phyloP scores from a whole-genome alignment of 2,888 invertebrate species.

The Scelioninae gen. 1 region DNA sequence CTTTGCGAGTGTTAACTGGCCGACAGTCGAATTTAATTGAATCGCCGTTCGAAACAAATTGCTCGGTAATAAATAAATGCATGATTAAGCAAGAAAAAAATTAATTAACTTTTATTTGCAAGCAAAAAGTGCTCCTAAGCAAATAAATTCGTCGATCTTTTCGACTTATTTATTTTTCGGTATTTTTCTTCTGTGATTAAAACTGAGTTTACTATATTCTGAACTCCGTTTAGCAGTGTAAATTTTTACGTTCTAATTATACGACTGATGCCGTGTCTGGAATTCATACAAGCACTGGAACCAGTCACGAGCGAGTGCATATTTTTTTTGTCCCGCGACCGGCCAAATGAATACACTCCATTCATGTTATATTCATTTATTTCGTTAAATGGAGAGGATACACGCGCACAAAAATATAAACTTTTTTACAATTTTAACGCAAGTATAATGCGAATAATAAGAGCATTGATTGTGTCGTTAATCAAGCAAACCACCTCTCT shows the following conservation, averaged over 20 bases:
- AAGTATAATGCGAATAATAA: slow-evolving; percentile 47
- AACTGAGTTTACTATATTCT: slow-evolving; percentile 32
- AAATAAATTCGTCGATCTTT: background rate
- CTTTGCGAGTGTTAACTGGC: slow-evolving; percentile 18
- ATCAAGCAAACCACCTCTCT: slow-evolving; percentile 3
- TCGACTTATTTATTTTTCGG: slow-evolving; percentile 16
- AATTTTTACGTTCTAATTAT: slow-evolving; percentile 82
- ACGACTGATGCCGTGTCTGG: slow-evolving; percentile 79
- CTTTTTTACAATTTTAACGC: slow-evolving; percentile 48
- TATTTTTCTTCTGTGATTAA: slow-evolving; percentile 37
- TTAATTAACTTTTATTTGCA: too few relatives aligned
- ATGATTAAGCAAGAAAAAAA: background rate
- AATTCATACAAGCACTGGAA: slow-evolving; percentile 78
- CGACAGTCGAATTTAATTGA: slow-evolving; percentile 22
- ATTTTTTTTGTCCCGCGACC: slow-evolving; percentile 76
- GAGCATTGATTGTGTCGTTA: slow-evolving; percentile 33
- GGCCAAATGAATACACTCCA: slow-evolving; percentile 74
- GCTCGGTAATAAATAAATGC: background rate
- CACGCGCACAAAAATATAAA: slow-evolving; percentile 39
- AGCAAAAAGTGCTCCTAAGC: background rate
- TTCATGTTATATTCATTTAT: slow-evolving; percentile 67
- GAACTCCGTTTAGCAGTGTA: slow-evolving; percentile 73
- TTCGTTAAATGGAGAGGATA: slow-evolving; percentile 62
- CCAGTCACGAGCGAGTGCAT: slow-evolving; percentile 75
- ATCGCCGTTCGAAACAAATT: slow-evolving; percentile 1